These are phyloP conservation scores for Malurus alboscapulatus DNA, from an alignment of 2,113 vertebrate species.

Conservation along the genomic window DNA sequence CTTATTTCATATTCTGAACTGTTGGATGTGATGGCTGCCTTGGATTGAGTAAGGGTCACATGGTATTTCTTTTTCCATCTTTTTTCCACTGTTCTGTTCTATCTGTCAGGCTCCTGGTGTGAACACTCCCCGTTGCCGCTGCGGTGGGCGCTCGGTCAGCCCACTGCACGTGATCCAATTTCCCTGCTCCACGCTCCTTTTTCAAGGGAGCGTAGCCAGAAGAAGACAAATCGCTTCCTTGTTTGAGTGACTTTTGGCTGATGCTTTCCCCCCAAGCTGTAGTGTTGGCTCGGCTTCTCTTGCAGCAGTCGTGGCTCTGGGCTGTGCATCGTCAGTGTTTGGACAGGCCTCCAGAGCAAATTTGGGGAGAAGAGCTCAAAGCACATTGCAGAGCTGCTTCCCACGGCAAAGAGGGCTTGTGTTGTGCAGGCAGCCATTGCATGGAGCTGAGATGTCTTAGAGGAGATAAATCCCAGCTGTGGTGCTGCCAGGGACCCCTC, in stretches of 20 bases:
- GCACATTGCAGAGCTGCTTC: background rate
- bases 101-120: constrained; percentile 5
- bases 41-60: background rate
- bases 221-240: constrained; percentile 59
- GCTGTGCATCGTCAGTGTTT: constrained; percentile 6
- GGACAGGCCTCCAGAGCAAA: background rate
- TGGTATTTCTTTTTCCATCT: background rate
- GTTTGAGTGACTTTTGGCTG: constrained; percentile 58
- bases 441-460: background rate
- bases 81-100: background rate
- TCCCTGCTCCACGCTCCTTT: background rate
- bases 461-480: rapidly evolving
- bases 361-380: background rate
- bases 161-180: background rate
- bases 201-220: constrained; percentile 18
- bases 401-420: background rate
- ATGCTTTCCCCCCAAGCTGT: background rate
- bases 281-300: background rate
- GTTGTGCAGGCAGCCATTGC: background rate
- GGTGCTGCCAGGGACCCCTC: background rate
- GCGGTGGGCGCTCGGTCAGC: background rate
- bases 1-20: background rate
- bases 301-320: background rate
- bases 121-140: background rate
- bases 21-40: constrained; percentile 27